Conservation (phyloP, 2,113 vertebrate genomes). For the Egretta garzetta region DNA sequence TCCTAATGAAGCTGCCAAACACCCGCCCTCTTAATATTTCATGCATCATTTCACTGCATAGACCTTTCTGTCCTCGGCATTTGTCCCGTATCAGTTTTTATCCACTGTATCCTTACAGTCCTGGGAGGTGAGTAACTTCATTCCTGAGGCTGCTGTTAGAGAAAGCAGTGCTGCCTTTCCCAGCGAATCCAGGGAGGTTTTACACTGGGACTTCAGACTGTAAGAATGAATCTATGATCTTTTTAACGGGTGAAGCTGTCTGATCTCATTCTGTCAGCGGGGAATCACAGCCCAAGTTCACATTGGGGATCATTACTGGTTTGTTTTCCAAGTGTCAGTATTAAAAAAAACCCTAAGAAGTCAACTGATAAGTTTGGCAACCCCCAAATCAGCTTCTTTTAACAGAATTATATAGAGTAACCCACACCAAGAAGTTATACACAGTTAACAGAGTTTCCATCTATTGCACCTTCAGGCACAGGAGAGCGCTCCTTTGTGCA, state of each 20-base stretch:
- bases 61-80: background rate
- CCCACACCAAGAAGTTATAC: background rate
- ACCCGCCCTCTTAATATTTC: background rate
- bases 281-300: background rate
- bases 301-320: background rate
- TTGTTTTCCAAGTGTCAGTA: background rate
- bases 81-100: background rate
- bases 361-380: background rate
- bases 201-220: background rate
- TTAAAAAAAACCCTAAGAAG: background rate
- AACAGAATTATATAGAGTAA: background rate
- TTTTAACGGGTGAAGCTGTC: background rate
- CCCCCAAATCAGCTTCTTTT: background rate
- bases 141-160: background rate
- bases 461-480: background rate
- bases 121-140: background rate
- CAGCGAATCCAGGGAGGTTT: background rate
- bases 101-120: background rate
- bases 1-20: conserved; percentile 37
- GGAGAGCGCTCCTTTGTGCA: background rate
- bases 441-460: fast-evolving
- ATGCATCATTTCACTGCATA: background rate
- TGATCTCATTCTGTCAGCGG: background rate
- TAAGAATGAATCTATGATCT: background rate
- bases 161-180: background rate